Conservation (phyloP, 1,140 invertebrate genomes). For the Trichoplusia ni region DNA sequence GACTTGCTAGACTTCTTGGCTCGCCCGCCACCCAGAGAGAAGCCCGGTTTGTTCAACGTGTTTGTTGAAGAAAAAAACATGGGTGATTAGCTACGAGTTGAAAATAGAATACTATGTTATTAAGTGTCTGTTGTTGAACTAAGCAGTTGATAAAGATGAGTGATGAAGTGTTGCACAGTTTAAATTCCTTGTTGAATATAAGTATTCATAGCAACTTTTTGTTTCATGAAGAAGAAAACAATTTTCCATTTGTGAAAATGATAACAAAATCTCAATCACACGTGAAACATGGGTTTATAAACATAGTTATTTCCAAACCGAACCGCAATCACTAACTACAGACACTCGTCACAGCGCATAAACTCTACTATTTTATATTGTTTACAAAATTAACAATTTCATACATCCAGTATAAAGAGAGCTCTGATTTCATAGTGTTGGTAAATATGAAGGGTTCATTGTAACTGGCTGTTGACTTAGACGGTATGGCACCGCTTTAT, state of each 20-base stretch:
- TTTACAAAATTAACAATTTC: conserved; percentile 52
- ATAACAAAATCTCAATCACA: too few relatives aligned
- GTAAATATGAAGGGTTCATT: background rate
- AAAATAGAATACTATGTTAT: too few relatives aligned
- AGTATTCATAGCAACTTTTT: too few relatives aligned
- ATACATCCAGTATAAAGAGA: conserved; percentile 26
- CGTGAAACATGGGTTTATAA: too few relatives aligned
- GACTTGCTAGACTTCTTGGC: background rate
- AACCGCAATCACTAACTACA: too few relatives aligned
- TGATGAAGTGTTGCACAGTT: too few relatives aligned
- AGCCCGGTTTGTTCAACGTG: background rate
- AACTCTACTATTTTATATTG: conserved; percentile 51
- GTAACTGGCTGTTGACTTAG: conserved; percentile 4
- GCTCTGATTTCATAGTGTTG: background rate
- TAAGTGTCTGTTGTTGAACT: too few relatives aligned
- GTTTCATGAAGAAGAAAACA: too few relatives aligned
- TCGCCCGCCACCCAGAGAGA: conserved; percentile 15
- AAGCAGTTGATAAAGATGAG: too few relatives aligned
- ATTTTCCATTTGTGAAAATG: too few relatives aligned
- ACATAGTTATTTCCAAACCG: too few relatives aligned
- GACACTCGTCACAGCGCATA: conserved; percentile 37
- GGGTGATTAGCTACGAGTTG: background rate
- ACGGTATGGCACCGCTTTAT: conserved; percentile 18
- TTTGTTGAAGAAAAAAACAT: background rate
- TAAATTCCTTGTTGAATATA: too few relatives aligned